Percentiles rank a stretch among this genome's conserved stretches.
phyloP scores from a whole-genome alignment of 2,113 vertebrate genomes.

The Petrocephalus zakoni region DNA sequence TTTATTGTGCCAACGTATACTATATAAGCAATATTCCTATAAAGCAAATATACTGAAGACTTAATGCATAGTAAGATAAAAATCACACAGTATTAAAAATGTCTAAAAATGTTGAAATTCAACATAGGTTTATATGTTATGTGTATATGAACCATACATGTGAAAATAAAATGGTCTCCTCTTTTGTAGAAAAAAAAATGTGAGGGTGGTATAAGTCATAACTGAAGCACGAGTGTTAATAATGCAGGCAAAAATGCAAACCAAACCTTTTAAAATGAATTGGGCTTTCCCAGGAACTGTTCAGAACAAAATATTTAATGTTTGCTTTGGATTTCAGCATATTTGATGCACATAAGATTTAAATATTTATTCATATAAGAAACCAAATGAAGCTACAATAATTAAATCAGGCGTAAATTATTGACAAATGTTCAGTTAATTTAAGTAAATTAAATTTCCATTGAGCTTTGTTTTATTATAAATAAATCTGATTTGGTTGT shows the following conservation, averaged over 20 bases:
- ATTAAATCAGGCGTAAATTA: conserved; percentile 1
- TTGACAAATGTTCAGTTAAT: background rate
- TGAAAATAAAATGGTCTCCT: background rate
- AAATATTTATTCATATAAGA: background rate
- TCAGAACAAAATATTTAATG: background rate
- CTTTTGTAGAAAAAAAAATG: background rate
- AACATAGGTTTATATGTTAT: background rate
- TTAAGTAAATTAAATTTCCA: conserved; percentile 4
- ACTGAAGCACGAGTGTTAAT: background rate
- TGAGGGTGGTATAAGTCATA: background rate
- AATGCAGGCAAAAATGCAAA: background rate
- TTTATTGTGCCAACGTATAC: background rate
- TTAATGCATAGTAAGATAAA: background rate
- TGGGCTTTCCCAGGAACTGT: background rate
- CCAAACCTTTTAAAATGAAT: background rate
- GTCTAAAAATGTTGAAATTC: background rate
- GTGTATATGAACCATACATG: background rate
- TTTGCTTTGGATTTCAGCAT: background rate
- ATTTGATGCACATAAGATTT: background rate
- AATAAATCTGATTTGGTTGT: background rate
- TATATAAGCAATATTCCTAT: background rate
- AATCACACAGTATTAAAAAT: background rate
- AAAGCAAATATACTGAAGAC: background rate
- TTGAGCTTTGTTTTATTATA: background rate
- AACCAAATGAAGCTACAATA: background rate